A percentile compares a stretch with the other conserved stretches of the same genome.
These are phyloP conservation scores for Melieria omissa DNA, from an alignment of 2,888 invertebrate genomes.

Conservation along the genomic window DNA sequence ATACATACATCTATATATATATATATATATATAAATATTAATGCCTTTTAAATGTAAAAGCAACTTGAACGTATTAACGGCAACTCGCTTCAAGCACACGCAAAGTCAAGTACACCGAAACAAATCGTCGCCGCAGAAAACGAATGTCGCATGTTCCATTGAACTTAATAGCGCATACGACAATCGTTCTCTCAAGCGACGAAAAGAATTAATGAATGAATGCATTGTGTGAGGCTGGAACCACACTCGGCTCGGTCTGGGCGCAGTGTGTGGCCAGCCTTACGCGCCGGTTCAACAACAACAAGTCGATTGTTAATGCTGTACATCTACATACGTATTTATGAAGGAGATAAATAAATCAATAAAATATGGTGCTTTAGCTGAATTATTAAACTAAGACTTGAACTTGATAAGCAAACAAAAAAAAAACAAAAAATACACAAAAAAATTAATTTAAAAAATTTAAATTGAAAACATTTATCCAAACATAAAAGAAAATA, in stretches of 20 bases:
- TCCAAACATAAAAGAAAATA: conserved; percentile 19
- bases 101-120: background rate
- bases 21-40: background rate
- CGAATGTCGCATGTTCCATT: too few species aligned
- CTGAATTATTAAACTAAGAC: conserved; percentile 59
- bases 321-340: conserved; percentile 38
- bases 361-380: conserved; percentile 62
- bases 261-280: too few species aligned
- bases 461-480: conserved; percentile 36
- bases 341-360: conserved; percentile 40
- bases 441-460: conserved; percentile 27
- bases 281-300: background rate
- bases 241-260: too few species aligned
- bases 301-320: conserved; percentile 19
- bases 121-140: too few species aligned
- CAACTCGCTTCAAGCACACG: conserved; percentile 55
- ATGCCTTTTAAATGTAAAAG: conserved; percentile 28
- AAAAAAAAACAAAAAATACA: conserved; percentile 25
- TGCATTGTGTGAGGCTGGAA: too few species aligned
- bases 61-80: conserved; percentile 26
- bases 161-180: too few species aligned
- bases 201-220: too few species aligned
- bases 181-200: too few species aligned
- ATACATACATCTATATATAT: background rate
- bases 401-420: conserved; percentile 43